A percentile compares a stretch with the other conserved stretches of the same genome.
phyloP scores from a whole-genome alignment of 2,888 invertebrate species.

The Apamea anceps region DNA sequence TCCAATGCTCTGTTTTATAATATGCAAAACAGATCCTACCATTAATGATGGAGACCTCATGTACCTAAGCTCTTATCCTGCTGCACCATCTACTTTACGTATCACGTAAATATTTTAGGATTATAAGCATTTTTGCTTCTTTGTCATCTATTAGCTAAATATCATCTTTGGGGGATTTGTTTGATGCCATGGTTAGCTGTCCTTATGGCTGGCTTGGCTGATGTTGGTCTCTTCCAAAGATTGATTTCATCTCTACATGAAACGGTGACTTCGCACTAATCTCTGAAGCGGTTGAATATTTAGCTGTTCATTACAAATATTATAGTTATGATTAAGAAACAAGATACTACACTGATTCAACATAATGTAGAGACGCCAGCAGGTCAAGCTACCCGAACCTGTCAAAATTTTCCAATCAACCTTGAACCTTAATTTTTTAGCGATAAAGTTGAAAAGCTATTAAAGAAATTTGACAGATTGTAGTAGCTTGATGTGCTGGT shows the following conservation, averaged over 20 bases:
- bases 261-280: not conserved
- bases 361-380: conserved; percentile 24
- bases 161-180: not conserved
- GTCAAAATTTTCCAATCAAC: too few species aligned
- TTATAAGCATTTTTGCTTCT: not conserved
- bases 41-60: too few species aligned
- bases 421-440: too few species aligned
- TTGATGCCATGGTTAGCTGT: not conserved
- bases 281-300: not conserved
- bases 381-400: too few species aligned
- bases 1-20: not conserved
- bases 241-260: not conserved
- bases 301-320: not conserved
- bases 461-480: too few species aligned
- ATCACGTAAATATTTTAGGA: not conserved
- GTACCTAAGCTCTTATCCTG: too few species aligned
- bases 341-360: conserved; percentile 16
- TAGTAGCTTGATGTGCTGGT: too few species aligned
- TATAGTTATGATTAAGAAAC: conserved; percentile 12
- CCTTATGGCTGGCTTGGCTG: not conserved
- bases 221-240: not conserved
- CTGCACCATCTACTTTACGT: not conserved
- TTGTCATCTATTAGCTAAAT: not conserved
- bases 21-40: too few species aligned
- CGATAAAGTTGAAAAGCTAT: too few species aligned